A percentile compares a stretch with the other conserved stretches of the same genome.
These are phyloP conservation scores for Vesta saturnalis DNA, from an alignment of 2,888 invertebrate species.

Conservation along the genomic window DNA sequence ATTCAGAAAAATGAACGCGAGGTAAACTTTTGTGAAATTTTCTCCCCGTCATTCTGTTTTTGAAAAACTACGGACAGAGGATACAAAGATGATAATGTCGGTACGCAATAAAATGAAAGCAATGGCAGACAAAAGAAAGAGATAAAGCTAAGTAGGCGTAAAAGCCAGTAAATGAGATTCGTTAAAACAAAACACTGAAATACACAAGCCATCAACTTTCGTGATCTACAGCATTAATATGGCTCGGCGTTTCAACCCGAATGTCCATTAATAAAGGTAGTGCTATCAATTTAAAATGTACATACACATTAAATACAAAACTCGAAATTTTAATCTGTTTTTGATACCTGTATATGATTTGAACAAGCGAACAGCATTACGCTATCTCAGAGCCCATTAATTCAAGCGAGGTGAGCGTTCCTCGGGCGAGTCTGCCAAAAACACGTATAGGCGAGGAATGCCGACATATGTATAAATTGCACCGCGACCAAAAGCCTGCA, in stretches of 20 bases:
- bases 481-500: constrained; percentile 28
- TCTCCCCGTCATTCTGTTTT: not conserved
- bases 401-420: constrained; percentile 53
- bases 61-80: constrained; percentile 10
- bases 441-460: constrained; percentile 50
- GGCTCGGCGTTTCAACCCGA: constrained; percentile 47
- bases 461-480: constrained; percentile 46
- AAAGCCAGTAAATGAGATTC: constrained; percentile 53
- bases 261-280: constrained; percentile 55
- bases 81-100: constrained; percentile 43
- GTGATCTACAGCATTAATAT: constrained; percentile 53
- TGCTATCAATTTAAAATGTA: constrained; percentile 55
- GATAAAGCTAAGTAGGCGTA: constrained; percentile 49
- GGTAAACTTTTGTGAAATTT: not conserved
- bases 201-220: constrained; percentile 52
- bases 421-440: constrained; percentile 50
- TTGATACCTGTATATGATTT: constrained; percentile 59
- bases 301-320: constrained; percentile 55
- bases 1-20: not conserved
- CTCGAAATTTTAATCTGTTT: constrained; percentile 58
- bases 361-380: constrained; percentile 62
- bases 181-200: constrained; percentile 55
- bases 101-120: constrained; percentile 42
- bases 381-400: constrained; percentile 60
- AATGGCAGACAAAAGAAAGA: constrained; percentile 42